Percentiles rank a stretch among this genome's conserved stretches.
These are phyloP conservation scores for Pelecanoides urinatrix DNA, from an alignment of 2,113 vertebrate species.

Conservation along the genomic window DNA sequence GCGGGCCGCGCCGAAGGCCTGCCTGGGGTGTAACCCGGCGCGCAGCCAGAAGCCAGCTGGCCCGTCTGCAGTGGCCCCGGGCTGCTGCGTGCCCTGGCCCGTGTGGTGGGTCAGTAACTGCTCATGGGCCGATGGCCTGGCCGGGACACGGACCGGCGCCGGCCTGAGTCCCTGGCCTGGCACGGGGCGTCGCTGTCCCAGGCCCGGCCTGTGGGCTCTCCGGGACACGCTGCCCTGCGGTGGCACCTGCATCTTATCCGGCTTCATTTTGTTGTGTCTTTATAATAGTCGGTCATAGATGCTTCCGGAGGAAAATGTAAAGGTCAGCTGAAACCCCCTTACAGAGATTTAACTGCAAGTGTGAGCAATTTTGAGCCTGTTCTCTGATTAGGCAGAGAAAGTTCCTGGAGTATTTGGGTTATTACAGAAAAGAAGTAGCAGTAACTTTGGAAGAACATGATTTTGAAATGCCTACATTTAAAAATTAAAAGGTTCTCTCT, in stretches of 20 bases:
- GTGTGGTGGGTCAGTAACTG: fast-evolving
- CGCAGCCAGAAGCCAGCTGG: not conserved
- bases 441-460: fast-evolving
- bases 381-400: not conserved
- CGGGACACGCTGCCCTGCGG: fast-evolving
- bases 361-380: not conserved
- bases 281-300: fast-evolving
- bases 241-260: fast-evolving
- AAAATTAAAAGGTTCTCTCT: not conserved
- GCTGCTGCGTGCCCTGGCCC: not conserved
- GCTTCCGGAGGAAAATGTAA: not conserved
- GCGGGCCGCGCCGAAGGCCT: not conserved
- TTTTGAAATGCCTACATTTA: not conserved
- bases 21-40: fast-evolving
- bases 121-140: not conserved
- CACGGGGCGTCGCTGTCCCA: fast-evolving
- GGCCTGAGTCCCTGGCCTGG: too few species aligned
- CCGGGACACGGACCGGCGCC: fast-evolving
- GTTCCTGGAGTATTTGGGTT: not conserved
- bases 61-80: too few species aligned
- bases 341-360: not conserved
- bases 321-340: not conserved
- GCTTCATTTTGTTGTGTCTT: not conserved
- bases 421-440: not conserved
- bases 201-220: not conserved